Evolutionary conservation across 2,888 invertebrate species (phyloP).

Genomic region (Pardosa pseudoannulata): DNA sequence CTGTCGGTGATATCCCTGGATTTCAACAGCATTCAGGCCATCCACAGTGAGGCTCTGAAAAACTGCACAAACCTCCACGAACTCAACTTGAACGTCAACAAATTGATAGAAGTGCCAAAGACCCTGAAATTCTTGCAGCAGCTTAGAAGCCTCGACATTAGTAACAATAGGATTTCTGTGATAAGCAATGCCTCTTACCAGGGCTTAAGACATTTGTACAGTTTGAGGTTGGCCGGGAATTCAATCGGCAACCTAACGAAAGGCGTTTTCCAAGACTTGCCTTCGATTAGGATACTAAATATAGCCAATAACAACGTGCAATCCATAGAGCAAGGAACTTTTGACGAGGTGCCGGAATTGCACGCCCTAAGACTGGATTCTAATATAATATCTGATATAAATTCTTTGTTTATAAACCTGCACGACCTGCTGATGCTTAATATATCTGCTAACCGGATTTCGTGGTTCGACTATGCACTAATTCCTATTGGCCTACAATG

Average conservation of each 20-base stretch:
- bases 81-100: conserved; percentile 92
- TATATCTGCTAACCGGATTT: conserved; percentile 92
- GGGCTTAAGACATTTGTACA: conserved; percentile 90
- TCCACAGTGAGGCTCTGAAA: conserved; percentile 91
- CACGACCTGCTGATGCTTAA: conserved; percentile 92
- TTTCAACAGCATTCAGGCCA: conserved; percentile 88
- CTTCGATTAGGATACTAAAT: conserved; percentile 85
- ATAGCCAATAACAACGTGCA: conserved; percentile 90
- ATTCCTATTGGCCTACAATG: conserved; percentile 90
- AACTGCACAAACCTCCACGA: conserved; percentile 94
- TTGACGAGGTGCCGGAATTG: conserved; percentile 84
- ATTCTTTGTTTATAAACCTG: conserved; percentile 89
- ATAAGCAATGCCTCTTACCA: conserved; percentile 89
- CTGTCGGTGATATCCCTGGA: conserved; percentile 90
- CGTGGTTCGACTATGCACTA: conserved; percentile 91
- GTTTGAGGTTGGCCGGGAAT: conserved; percentile 92
- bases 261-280: conserved; percentile 87
- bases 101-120: conserved; percentile 87
- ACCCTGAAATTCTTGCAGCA: conserved; percentile 91
- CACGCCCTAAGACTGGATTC: conserved; percentile 93
- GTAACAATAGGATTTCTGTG: conserved; percentile 90
- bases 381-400: conserved; percentile 88
- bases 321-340: conserved; percentile 87
- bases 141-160: conserved; percentile 91
- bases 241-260: conserved; percentile 88